phyloP scores from a whole-genome alignment of 2,113 vertebrate genomes.

The Alouatta palliata region DNA sequence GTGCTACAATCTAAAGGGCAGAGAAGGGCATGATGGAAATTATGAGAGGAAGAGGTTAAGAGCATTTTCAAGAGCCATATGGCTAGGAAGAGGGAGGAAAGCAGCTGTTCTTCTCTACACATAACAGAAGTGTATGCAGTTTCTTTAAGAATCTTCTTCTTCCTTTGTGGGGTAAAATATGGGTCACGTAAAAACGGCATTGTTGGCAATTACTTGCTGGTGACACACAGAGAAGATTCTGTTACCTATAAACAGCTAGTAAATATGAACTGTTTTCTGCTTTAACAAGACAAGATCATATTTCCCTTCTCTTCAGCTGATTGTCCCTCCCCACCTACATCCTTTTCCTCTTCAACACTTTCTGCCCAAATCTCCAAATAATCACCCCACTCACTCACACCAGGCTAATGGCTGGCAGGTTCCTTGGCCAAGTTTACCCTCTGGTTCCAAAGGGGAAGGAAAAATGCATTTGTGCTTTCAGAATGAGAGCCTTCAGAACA shows the following conservation, averaged over 20 bases:
- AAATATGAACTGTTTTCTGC: background rate
- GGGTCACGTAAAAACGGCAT: conserved; percentile 1
- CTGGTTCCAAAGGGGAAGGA: conserved; percentile 8
- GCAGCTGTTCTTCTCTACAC: background rate
- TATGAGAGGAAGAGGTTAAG: background rate
- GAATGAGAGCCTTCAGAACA: background rate
- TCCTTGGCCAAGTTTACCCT: background rate
- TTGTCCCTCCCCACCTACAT: background rate
- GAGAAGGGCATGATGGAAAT: background rate
- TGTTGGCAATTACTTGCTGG: conserved; percentile 51
- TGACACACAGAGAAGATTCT: conserved; percentile 53
- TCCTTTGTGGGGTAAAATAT: conserved; percentile 21
- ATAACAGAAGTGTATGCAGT: background rate
- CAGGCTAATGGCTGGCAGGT: background rate
- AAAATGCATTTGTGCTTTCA: conserved; percentile 15
- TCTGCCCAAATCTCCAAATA: background rate
- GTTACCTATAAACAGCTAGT: conserved; percentile 38
- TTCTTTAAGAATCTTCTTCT: background rate
- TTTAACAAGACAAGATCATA: background rate
- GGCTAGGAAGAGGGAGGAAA: background rate
- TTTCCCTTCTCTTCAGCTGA: background rate
- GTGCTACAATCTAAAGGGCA: background rate
- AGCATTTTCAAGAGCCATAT: background rate
- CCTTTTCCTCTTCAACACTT: conserved; percentile 5
- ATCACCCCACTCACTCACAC: background rate